These are phyloP conservation scores for Netelia fuscicornis DNA, from an alignment of 2,888 invertebrate genomes.

Conservation along the genomic window DNA sequence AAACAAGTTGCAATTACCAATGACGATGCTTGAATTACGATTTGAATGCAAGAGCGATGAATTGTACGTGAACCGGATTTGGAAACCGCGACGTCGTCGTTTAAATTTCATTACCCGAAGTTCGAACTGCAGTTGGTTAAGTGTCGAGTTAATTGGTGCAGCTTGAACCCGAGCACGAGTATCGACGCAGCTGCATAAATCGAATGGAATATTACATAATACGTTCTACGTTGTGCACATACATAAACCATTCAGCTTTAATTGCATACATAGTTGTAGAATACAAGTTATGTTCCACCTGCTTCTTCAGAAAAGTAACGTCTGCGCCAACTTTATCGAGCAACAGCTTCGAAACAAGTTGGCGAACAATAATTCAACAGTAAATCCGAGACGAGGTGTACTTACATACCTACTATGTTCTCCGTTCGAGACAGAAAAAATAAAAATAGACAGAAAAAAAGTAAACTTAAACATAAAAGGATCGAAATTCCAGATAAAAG, in stretches of 20 bases:
- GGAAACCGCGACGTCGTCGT: slow-evolving; percentile 10
- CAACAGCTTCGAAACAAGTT: neutral
- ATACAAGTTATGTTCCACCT: neutral
- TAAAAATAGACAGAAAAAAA: neutral
- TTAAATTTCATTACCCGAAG: slow-evolving; percentile 7
- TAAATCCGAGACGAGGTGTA: neutral
- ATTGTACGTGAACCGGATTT: too few relatives aligned
- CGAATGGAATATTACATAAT: neutral
- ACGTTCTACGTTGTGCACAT: neutral
- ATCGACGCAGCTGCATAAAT: slow-evolving; percentile 8
- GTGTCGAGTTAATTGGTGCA: slow-evolving; percentile 48
- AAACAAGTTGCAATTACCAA: too few relatives aligned
- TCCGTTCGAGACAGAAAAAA: neutral
- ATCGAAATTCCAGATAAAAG: neutral
- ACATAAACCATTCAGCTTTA: neutral
- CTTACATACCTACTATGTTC: neutral
- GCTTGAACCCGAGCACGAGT: slow-evolving; percentile 12
- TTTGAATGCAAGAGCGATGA: slow-evolving; percentile 22
- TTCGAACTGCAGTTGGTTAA: slow-evolving; percentile 27
- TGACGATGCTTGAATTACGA: too few relatives aligned
- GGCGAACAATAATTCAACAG: neutral
- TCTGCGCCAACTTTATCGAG: neutral
- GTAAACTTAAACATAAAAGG: neutral
- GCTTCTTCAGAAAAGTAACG: neutral
- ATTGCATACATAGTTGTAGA: neutral